phyloP scores from a whole-genome alignment of 1,140 invertebrate species.

The Cryptotermes secundus region DNA sequence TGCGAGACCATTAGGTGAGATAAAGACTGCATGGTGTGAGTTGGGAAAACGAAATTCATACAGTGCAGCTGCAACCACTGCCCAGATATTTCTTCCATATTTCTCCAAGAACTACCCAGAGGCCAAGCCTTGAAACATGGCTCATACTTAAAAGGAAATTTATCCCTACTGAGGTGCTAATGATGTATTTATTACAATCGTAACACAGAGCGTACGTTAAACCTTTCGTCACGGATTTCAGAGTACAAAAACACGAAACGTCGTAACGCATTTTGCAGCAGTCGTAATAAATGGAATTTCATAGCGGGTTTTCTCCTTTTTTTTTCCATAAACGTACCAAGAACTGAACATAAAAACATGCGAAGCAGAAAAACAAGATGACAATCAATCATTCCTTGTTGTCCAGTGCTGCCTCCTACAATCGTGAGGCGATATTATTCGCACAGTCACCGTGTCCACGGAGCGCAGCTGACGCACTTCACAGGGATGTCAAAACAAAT shows the following conservation, averaged over 20 bases:
- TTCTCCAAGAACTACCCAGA: too few species aligned
- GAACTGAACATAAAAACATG: neutral
- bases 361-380: neutral
- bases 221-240: neutral
- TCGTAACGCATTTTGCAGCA: neutral
- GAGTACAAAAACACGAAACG: neutral
- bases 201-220: neutral
- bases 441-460: neutral
- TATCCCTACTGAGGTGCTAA: neutral
- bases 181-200: neutral
- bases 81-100: too few species aligned
- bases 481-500: neutral
- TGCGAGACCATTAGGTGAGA: too few species aligned
- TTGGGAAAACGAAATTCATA: too few species aligned
- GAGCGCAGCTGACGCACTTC: neutral
- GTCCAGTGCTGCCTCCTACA: neutral
- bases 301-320: neutral
- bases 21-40: too few species aligned
- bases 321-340: neutral
- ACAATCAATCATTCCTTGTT: conserved; percentile 7
- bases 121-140: too few species aligned
- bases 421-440: neutral
- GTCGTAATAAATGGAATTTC: neutral
- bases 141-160: neutral
- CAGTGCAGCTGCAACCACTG: too few species aligned